phyloP scores from a whole-genome alignment of 2,797 vertebrate genomes.

The Macroramphosus scolopax region DNA sequence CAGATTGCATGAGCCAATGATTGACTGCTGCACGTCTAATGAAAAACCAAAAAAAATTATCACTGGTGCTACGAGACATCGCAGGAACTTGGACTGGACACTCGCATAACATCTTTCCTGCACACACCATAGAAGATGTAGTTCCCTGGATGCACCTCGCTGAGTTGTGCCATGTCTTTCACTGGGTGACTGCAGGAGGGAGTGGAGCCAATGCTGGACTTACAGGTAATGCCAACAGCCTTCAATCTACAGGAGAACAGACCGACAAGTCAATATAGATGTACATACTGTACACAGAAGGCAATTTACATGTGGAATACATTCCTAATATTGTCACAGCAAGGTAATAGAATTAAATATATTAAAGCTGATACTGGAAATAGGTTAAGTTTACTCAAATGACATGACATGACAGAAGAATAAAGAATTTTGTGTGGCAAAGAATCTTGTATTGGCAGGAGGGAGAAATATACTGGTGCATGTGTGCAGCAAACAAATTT shows the following conservation, averaged over 20 bases:
- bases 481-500: too few relatives aligned
- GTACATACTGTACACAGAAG: background rate
- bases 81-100: background rate
- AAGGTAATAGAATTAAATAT: background rate
- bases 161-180: conserved; percentile 80
- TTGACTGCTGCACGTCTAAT: conserved; percentile 84
- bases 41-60: conserved; percentile 1
- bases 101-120: background rate
- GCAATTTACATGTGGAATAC: background rate
- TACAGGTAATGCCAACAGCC: conserved; percentile 72
- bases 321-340: too few relatives aligned
- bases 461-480: background rate
- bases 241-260: conserved; percentile 71
- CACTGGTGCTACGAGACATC: background rate
- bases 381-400: too few relatives aligned
- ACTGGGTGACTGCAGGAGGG: conserved; percentile 86
- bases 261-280: too few relatives aligned
- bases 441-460: background rate
- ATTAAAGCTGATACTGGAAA: background rate
- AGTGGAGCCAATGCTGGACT: conserved; percentile 86
- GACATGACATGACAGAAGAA: background rate
- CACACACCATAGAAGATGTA: conserved; percentile 81
- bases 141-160: conserved; percentile 87
- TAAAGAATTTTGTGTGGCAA: background rate
- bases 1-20: conserved; percentile 80